Base-by-base conservation (phyloP, 2,888 invertebrate species). In the Laspeyria flexula region DNA sequence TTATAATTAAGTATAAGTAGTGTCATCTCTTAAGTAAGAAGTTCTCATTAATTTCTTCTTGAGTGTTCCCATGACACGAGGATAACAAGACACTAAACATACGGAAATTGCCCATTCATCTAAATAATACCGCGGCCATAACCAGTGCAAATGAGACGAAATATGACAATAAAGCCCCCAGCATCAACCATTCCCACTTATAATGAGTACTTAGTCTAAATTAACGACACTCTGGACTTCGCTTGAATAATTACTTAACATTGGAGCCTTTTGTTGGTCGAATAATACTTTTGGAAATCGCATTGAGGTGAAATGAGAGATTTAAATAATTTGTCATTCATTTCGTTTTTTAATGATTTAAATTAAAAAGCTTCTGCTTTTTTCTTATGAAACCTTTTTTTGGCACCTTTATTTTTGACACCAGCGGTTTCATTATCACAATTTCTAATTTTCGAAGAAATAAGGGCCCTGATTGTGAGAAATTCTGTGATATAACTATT, bases 171-270 rank as follows among this genome's bases (percentile, higher is more conserved):
- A 11, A 37, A 43, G 29, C 3, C 16, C 0, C 6, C 11, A 16
- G 10, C 31, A 42, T 16, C 12, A n/a, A 7, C 33, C 31, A 43
- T 43, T 39, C 33, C 29, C 13, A 18, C 16, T n/a, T 43, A 30
- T 35, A 49, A 49, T 49, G 25, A 33, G 33, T 43, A 49, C 27
- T 49, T 49, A 43, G 11, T 12, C n/a, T 13, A 11, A 27, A 49
- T 38, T 43, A 49, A 49, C 21, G 33, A 13, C n/a, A 11, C 37
- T 37, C 25, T n/a, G 23, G 13, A 33, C 12, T 49, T 25, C 10
- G 31, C 16, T 43, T 38, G 30, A 49, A 49, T 49, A 27, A 49
- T 49, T 43, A 43, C 13, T 43, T 35, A 47, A 13, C 40, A 37
- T 37, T 30, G 11, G 30, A 29, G 30, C 29, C 11, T 16, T 29